phyloP scores from a whole-genome alignment of 2,888 invertebrate species.

The Ectobius pallidus region DNA sequence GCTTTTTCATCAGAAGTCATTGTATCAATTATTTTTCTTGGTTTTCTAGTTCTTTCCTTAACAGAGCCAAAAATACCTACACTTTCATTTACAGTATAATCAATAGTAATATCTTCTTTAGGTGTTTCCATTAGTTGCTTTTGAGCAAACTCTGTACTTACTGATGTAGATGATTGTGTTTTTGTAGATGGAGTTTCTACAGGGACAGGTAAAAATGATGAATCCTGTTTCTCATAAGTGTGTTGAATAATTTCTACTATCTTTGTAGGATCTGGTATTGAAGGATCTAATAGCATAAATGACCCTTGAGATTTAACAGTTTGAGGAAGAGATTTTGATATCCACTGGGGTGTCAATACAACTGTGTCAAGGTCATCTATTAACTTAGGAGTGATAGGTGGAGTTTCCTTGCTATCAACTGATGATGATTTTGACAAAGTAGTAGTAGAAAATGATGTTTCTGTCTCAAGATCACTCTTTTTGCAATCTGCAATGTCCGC shows the following conservation, averaged over 20 bases:
- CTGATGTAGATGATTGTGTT: background rate
- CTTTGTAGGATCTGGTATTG: background rate
- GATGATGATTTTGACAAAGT: no score
- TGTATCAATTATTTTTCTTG: conserved; percentile 41
- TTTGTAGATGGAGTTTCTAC: background rate
- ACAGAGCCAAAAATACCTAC: conserved; percentile 44
- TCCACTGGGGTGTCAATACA: conserved; percentile 25
- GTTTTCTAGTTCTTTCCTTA: conserved; percentile 41
- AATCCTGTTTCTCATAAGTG: no score
- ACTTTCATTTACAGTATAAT: conserved; percentile 27
- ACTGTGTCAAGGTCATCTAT: background rate
- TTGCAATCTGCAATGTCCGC: background rate
- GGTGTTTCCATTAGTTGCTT: background rate
- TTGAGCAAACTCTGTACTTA: conserved; percentile 14
- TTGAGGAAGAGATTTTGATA: background rate
- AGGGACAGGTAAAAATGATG: background rate
- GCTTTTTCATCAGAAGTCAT: conserved; percentile 22
- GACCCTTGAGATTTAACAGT: background rate
- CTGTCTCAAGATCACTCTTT: background rate
- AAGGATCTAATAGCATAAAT: background rate
- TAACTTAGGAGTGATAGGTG: background rate
- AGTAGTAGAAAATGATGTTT: background rate
- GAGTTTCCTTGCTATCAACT: background rate
- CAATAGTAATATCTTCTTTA: background rate
- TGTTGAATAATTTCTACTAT: no score